Conservation (phyloP, 2,797 vertebrate genomes). For the Lophius americanus region DNA sequence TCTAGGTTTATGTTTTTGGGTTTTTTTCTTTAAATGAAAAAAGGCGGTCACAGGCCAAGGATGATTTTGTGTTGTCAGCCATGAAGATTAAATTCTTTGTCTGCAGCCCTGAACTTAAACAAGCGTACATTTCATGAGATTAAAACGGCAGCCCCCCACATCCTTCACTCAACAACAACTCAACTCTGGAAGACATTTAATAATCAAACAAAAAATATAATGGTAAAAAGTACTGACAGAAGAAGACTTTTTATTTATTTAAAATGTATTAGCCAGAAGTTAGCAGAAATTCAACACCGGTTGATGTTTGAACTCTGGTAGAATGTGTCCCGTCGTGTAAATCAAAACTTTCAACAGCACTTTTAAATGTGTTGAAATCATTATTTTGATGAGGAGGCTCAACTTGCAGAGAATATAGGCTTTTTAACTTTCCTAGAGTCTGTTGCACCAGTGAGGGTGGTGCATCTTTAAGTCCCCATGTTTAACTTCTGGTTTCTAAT, state of each 20-base stretch:
- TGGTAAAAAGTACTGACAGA: constrained; percentile 6
- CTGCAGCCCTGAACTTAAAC: constrained; percentile 50
- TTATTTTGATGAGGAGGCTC: constrained; percentile 20
- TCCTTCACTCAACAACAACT: constrained; percentile 10
- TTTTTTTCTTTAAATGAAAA: constrained; percentile 31
- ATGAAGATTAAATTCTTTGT: constrained; percentile 29
- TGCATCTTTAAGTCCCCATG: constrained; percentile 13
- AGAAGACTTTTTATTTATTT: constrained; percentile 9
- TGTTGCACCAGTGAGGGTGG: neutral
- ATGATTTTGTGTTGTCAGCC: constrained; percentile 41
- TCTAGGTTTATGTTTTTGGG: constrained; percentile 52
- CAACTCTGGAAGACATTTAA: constrained; percentile 8
- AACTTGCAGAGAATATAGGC: constrained; percentile 1
- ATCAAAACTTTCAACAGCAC: constrained; percentile 38
- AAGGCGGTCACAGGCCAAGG: constrained; percentile 24
- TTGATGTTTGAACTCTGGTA: constrained; percentile 31
- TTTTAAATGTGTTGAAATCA: constrained; percentile 20
- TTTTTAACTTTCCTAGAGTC: constrained; percentile 24
- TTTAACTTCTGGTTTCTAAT: neutral
- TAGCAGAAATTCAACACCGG: constrained; percentile 18
- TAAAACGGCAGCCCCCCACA: constrained; percentile 4
- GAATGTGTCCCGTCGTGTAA: constrained; percentile 25
- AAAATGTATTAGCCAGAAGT: constrained; percentile 19
- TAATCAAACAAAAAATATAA: constrained; percentile 5
- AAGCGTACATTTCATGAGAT: constrained; percentile 5